These are phyloP conservation scores for Hyalella azteca DNA, from an alignment of 2,888 invertebrate genomes.

Conservation along the genomic window DNA sequence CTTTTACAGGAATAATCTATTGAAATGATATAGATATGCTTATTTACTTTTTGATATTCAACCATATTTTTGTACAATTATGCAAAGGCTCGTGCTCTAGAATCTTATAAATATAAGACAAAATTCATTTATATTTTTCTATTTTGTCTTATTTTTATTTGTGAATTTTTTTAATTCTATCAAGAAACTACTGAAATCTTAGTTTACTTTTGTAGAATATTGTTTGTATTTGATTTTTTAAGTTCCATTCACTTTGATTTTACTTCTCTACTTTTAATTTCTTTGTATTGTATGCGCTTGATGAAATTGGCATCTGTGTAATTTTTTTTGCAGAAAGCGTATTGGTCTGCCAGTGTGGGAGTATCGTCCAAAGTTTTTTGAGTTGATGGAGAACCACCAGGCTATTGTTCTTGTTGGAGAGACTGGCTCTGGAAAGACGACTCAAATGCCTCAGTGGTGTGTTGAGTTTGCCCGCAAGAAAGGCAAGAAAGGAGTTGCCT, in stretches of 20 bases:
- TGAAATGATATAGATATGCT: too few species aligned
- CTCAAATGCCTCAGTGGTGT: slow-evolving; percentile 98
- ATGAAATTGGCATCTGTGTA: background rate
- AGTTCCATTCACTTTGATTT: background rate
- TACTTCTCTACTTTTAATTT: background rate
- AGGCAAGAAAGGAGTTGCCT: slow-evolving; percentile 83
- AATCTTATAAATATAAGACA: too few species aligned
- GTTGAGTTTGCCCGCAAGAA: slow-evolving; percentile 74
- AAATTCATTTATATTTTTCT: background rate
- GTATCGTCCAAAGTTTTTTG: slow-evolving; percentile 94
- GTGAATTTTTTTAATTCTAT: background rate
- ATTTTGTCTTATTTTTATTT: background rate
- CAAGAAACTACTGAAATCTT: background rate
- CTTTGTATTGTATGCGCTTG: background rate
- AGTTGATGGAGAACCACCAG: slow-evolving; percentile 89
- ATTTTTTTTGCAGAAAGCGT: slow-evolving; percentile 73
- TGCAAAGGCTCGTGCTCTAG: too few species aligned
- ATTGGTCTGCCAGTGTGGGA: slow-evolving; percentile 96
- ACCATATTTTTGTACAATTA: too few species aligned
- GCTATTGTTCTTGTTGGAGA: slow-evolving; percentile 97
- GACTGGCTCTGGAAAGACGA: slow-evolving; percentile 99
- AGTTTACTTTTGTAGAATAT: background rate
- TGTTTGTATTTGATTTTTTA: background rate
- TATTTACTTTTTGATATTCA: too few species aligned
- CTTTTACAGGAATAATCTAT: background rate